Base-by-base conservation (phyloP, 2,888 invertebrate genomes). In the Odontothrips loti region DNA sequence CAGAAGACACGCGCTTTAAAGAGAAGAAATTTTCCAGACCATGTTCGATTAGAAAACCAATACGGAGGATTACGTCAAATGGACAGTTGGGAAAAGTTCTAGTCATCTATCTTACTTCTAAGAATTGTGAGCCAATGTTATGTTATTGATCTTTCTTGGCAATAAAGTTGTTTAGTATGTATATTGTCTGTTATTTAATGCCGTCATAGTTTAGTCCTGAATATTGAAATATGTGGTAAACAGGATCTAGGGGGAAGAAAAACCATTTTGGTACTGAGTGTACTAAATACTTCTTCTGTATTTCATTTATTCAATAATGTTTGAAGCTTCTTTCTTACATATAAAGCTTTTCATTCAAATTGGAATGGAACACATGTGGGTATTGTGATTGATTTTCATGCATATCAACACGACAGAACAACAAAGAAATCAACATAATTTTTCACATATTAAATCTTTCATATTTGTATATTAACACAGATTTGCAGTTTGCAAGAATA, bases 391-490 rank as follows among this genome's bases (percentile, higher is more conserved):
- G 34, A 43, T 43, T 58, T 27, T 12, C 12, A 10, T 75, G 68
- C 68, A 27, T 27, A 75, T 27, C 68, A 75, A 27, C 27, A 75
- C 23, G 9, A 75, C 68, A 8, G 27, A 27, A 27, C 68, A 75
- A 75, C 68, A 75, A 75, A 75, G 4, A 75, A 27, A 27, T 75
- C 68, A 75, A 75, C 68, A 75, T 75, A 75, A 75, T 23, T 27
- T n/a, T 23, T 27, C 12, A 27, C 23, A 75, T 27, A 27, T 27
- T 9, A 9, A 27, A 12, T 75, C 12, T 75, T 27, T 10, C 9
- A 23, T 58, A 58, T 17, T 15, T n/a, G 15, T 10, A 23, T 27
- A 27, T 75, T 27, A 27, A 75, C 68, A 75, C 12, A 12, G 9
- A 23, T 27, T 75, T 75, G 27, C 17, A 58, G 58, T 58, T 15